Conservation (phyloP, 2,888 invertebrate genomes). For the Drosophila melanosoma region DNA sequence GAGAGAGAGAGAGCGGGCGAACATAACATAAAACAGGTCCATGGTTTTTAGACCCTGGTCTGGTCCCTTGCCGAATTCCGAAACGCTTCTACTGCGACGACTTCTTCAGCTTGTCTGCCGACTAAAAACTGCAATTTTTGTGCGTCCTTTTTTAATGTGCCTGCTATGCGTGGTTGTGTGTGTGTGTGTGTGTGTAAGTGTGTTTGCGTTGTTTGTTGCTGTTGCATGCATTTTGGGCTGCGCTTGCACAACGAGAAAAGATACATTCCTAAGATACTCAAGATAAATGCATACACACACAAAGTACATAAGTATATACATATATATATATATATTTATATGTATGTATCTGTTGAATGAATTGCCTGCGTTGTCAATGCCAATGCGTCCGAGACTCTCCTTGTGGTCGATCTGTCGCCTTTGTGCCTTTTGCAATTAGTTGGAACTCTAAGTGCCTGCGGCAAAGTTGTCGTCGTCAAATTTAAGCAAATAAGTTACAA, state of each 20-base stretch:
- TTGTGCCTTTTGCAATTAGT: slow-evolving; percentile 62
- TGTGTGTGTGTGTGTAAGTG: slow-evolving; percentile 29
- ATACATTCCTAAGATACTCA: slow-evolving; percentile 77
- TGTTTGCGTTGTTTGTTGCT: slow-evolving; percentile 19
- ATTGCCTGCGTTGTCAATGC: slow-evolving; percentile 61
- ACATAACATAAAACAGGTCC: slow-evolving; percentile 63
- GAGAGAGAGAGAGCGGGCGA: slow-evolving; percentile 16
- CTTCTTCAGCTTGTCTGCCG: slow-evolving; percentile 38
- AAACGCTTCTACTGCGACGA: slow-evolving; percentile 41
- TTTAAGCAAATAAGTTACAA: background rate
- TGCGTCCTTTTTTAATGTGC: slow-evolving; percentile 67
- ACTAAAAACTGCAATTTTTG: slow-evolving; percentile 61
- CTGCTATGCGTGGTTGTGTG: slow-evolving; percentile 12
- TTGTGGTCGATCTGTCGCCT: slow-evolving; percentile 41
- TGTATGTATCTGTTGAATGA: slow-evolving; percentile 42
- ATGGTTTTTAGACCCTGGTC: slow-evolving; percentile 33
- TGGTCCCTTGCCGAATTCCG: slow-evolving; percentile 51
- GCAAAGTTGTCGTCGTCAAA: background rate
- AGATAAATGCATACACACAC: slow-evolving; percentile 56
- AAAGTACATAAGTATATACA: slow-evolving; percentile 7
- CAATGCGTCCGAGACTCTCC: slow-evolving; percentile 40
- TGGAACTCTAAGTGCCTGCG: slow-evolving; percentile 58
- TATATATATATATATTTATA: background rate
- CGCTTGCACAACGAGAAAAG: slow-evolving; percentile 63
- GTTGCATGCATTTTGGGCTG: slow-evolving; percentile 57